These are phyloP conservation scores for Forbesichthys agassizii DNA, from an alignment of 2,113 vertebrate genomes.

Conservation along the genomic window DNA sequence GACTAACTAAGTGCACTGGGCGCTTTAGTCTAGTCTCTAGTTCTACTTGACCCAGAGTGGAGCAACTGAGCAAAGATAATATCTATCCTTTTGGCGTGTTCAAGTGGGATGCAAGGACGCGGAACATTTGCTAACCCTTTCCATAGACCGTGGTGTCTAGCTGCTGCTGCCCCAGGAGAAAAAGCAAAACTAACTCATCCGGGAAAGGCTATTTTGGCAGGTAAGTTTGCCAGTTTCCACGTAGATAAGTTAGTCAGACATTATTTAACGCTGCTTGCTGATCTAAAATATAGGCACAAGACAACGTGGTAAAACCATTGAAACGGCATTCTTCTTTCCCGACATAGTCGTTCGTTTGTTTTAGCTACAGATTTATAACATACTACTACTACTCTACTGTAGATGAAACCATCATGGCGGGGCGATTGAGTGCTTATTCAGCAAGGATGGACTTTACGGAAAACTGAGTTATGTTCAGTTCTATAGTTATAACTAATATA, in stretches of 20 bases:
- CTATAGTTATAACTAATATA: neutral
- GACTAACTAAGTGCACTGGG: slow-evolving; percentile 24
- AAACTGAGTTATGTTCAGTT: neutral
- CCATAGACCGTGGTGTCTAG: slow-evolving; percentile 66
- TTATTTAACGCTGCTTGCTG: neutral
- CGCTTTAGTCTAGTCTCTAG: neutral
- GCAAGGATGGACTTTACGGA: neutral
- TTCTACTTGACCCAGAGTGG: neutral
- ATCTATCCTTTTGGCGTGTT: neutral
- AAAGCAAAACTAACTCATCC: slow-evolving; percentile 85
- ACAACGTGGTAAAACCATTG: no score
- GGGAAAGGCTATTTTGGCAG: slow-evolving; percentile 87
- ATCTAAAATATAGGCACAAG: neutral
- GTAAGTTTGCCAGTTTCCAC: slow-evolving; percentile 61
- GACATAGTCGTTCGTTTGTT: neutral
- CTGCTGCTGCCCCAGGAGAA: slow-evolving; percentile 77
- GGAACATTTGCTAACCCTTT: slow-evolving; percentile 44
- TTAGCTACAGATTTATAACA: neutral
- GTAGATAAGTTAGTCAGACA: neutral
- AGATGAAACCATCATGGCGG: neutral
- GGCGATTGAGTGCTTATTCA: neutral
- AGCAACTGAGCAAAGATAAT: neutral
- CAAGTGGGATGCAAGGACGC: slow-evolving; percentile 54
- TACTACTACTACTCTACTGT: neutral
- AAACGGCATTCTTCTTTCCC: neutral